Percentiles rank a stretch among this genome's conserved stretches.
phyloP scores from a whole-genome alignment of 1,140 invertebrate genomes.

The Diachasma alloeum region DNA sequence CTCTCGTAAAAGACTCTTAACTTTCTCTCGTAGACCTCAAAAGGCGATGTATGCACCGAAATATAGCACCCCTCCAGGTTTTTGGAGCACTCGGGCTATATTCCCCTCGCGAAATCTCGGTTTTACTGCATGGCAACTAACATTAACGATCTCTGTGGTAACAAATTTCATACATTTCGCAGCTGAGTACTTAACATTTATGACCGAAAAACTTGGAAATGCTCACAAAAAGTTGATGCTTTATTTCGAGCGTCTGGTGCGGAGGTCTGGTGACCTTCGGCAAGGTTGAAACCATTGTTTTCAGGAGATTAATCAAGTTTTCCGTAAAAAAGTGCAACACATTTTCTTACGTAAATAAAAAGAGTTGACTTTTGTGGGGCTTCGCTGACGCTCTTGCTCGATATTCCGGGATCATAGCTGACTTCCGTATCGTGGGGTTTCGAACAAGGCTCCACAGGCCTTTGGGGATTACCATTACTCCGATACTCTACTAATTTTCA shows the following conservation, averaged over 20 bases:
- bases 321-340: conserved; percentile 17
- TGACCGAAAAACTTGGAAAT: neutral
- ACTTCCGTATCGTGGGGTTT: neutral
- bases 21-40: too few relatives aligned
- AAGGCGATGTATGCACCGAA: neutral
- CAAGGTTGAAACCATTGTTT: neutral
- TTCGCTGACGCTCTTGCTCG: conserved; percentile 32
- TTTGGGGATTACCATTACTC: neutral
- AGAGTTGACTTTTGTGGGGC: conserved; percentile 32
- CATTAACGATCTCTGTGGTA: neutral
- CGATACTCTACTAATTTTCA: neutral
- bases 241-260: neutral
- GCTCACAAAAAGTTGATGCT: neutral
- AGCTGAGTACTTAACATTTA: neutral
- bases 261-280: neutral
- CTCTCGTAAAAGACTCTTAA: too few relatives aligned
- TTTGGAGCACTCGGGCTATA: neutral
- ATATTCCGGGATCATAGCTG: neutral
- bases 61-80: neutral
- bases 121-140: neutral
- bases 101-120: neutral
- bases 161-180: neutral
- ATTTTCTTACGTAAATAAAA: conserved; percentile 45
- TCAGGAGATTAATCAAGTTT: conserved; percentile 42
- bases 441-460: neutral